Base-by-base conservation (phyloP, 2,797 vertebrate species). In the Euthynnus affinis region DNA sequence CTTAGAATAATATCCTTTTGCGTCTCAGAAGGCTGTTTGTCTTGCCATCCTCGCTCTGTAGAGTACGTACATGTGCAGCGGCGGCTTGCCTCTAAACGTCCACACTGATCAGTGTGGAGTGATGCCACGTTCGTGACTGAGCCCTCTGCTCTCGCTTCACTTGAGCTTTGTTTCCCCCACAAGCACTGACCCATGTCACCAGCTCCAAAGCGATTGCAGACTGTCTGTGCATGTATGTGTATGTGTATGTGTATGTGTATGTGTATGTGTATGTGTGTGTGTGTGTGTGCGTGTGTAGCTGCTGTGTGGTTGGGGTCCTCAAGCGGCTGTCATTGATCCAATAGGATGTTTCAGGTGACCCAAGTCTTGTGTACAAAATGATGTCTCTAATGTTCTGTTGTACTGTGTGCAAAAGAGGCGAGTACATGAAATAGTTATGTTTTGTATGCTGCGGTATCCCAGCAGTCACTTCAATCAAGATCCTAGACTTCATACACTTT, bases 151-250 rank as follows among this genome's bases (percentile, higher is more conserved):
- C 88, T 89, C 79, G 83, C 93, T 91, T 89, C 86, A 87, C 79
- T 93, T 87, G 91, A 91, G 86, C 78, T 83, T 74, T 80, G 78
- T 82, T 85, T 86, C 60, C 76, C 71, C 74, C 61, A 81, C 86
- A 81, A 92, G 92, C 88, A 59, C 86, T 91, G 89, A 90, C 87
- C 92, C 85, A 61, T 90, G 89, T 85, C 88, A 88, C 83, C 81
- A 79, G 74, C 76, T 82, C 61, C 64, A 9, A 56, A 83, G 44
- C n/a, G 17, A 68, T 64, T 76, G 34, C 27, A 55, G 62, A 66
- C 8, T 62, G 70, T 57, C 42, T 76, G 40, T 65, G 20, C 46
- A 12, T 60, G 14, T 68, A 15, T 69, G 44, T 65, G 6, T 32
- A 46, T 25, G 46, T 52, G 59, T 48, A 58, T 6, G 40, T 4